phyloP scores from a whole-genome alignment of 2,888 invertebrate species.

The Pteria penguin region DNA sequence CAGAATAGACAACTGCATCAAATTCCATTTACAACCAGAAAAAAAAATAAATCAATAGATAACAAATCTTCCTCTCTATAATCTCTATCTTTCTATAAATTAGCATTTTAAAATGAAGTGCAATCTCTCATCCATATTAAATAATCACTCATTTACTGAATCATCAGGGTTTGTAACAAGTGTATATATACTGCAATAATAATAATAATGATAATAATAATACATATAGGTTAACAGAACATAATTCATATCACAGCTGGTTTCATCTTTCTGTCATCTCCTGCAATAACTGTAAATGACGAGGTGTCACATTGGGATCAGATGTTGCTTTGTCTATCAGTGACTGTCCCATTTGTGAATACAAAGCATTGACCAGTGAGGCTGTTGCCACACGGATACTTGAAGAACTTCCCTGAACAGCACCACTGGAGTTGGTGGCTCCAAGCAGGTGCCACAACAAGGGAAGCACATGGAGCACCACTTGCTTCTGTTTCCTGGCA shows the following conservation, averaged over 20 bases:
- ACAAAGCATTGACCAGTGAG: slow-evolving; percentile 62
- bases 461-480: slow-evolving; percentile 77
- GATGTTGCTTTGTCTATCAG: slow-evolving; percentile 70
- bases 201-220: slow-evolving; percentile 1
- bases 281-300: slow-evolving; percentile 69
- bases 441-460: slow-evolving; percentile 77
- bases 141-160: neutral
- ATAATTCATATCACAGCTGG: neutral
- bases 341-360: slow-evolving; percentile 69
- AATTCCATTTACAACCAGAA: neutral
- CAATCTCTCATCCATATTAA: neutral
- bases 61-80: neutral
- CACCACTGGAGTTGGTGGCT: slow-evolving; percentile 69
- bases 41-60: neutral
- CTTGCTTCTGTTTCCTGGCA: slow-evolving; percentile 75
- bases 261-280: slow-evolving; percentile 59
- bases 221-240: neutral
- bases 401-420: slow-evolving; percentile 67
- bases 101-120: neutral
- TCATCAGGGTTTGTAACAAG: neutral
- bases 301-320: slow-evolving; percentile 64
- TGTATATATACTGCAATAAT: neutral
- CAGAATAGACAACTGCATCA: neutral
- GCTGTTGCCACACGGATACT: slow-evolving; percentile 69
- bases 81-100: neutral